Conservation (phyloP, 2,797 vertebrate species). For the Dicrostonyx torquatus region DNA sequence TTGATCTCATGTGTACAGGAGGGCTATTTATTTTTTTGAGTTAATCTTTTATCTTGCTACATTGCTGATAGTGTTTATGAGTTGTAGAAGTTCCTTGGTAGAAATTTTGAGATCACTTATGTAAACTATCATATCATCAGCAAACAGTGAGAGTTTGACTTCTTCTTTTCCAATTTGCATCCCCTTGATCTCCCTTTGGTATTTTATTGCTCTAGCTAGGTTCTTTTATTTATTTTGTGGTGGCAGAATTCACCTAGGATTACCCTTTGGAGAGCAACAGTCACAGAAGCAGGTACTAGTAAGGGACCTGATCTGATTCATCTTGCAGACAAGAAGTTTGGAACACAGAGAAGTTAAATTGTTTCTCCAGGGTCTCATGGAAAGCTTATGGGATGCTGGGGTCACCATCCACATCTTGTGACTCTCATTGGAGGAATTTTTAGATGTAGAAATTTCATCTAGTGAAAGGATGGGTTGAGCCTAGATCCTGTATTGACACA, state of each 20-base stretch:
- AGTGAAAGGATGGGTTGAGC: neutral
- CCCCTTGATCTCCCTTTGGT: no score
- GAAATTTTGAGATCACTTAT: no score
- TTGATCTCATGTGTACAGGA: no score
- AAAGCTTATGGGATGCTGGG: neutral
- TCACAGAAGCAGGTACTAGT: neutral
- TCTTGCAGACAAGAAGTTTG: neutral
- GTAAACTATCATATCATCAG: no score
- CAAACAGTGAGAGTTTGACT: no score
- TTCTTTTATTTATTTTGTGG: slow-evolving; percentile 33
- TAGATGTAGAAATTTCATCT: neutral
- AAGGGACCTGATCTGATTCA: neutral
- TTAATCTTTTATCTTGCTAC: no score
- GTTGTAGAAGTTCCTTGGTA: no score
- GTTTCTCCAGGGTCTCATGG: neutral
- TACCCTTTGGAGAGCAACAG: neutral
- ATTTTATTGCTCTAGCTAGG: no score
- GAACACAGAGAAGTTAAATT: neutral
- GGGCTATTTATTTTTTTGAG: no score
- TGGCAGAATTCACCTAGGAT: slow-evolving; percentile 16
- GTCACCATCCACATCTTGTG: neutral
- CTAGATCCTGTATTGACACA: neutral
- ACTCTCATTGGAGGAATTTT: neutral
- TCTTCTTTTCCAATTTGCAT: no score
- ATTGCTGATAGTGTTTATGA: no score